Conservation (phyloP, 2,888 invertebrate species). For the Thelaira solivaga region DNA sequence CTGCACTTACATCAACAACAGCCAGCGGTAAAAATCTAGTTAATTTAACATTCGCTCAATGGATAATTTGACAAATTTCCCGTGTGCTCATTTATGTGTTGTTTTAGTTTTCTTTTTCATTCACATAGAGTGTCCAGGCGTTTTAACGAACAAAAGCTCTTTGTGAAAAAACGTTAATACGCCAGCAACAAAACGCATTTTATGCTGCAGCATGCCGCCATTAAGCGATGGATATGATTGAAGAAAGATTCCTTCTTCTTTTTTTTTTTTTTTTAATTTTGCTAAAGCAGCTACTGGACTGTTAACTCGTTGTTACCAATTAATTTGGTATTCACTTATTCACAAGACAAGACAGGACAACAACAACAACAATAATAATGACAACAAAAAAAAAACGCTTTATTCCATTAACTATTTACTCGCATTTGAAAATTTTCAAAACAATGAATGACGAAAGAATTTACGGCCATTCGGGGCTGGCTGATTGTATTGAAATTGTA, state of each 20-base stretch:
- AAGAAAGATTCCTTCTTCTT: not conserved
- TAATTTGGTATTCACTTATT: conserved; percentile 60
- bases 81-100: conserved; percentile 54
- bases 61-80: conserved; percentile 62
- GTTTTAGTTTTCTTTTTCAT: not conserved
- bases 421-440: conserved; percentile 40
- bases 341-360: not conserved
- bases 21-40: conserved; percentile 54
- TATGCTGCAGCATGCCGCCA: conserved; percentile 41
- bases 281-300: conserved; percentile 24
- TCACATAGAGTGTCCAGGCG: not conserved
- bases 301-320: conserved; percentile 61
- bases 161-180: conserved; percentile 42
- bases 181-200: conserved; percentile 43
- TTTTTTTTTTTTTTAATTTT: not conserved
- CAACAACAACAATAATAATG: too few relatives aligned
- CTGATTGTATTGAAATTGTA: conserved; percentile 64
- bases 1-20: not conserved
- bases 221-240: conserved; percentile 40
- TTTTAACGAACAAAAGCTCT: conserved; percentile 27
- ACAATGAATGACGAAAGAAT: conserved; percentile 49
- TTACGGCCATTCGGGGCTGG: conserved; percentile 14
- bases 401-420: conserved; percentile 34
- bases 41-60: conserved; percentile 58
- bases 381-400: conserved; percentile 25